Evolutionary conservation across 1,140 invertebrate genomes (phyloP), one percentile per base, ranked within the genome.

Genomic region (Leptonema lineaticorne): DNA sequence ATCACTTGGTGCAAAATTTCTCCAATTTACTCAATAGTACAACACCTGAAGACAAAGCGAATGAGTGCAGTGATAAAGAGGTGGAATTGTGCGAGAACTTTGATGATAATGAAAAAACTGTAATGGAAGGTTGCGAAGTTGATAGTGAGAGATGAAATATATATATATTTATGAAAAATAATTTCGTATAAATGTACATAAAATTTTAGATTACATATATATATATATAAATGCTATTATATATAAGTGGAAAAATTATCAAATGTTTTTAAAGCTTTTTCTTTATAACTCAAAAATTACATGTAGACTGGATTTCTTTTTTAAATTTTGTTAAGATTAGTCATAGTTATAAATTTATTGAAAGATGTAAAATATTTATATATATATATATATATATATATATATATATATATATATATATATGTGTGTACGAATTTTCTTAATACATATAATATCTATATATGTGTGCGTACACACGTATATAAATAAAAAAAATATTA

Each of bases 141-240:
- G 58, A 70, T 45, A 56, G 63, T 50, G 70, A 72, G 48, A 72
- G 70, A 69, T 72, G 67, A 27, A 46, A 45, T 41, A n/a, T n/a
- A n/a, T n/a, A n/a, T n/a, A n/a, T 7, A 16, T 30, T 8, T n/a
- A n/a, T 20, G 1, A 41, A 6, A 41, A 18, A 18, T 20, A n/a
- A 58, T 58, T 58, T 11, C 20, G 16, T 26, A 41, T 41, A 41
- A 2, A 41, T 41, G 37, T 41, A 41, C 9, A 41, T 41, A 41
- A 9, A 14, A 33, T 6, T 33, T 41, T n/a, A n/a, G 37, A 41
- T 41, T 4, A 41, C 5, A 33, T 33, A 11, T 41, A 41, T 41
- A 41, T 41, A 14, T 41, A 11, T 14, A 41, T 4, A 9, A 11
- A 2, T 41, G 16, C 2, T 9, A 14, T 9, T 14, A 33, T 5